Percentiles rank a stretch among this genome's conserved stretches.
phyloP scores from a whole-genome alignment of 2,113 vertebrate genomes.

The Siniperca knerii region DNA sequence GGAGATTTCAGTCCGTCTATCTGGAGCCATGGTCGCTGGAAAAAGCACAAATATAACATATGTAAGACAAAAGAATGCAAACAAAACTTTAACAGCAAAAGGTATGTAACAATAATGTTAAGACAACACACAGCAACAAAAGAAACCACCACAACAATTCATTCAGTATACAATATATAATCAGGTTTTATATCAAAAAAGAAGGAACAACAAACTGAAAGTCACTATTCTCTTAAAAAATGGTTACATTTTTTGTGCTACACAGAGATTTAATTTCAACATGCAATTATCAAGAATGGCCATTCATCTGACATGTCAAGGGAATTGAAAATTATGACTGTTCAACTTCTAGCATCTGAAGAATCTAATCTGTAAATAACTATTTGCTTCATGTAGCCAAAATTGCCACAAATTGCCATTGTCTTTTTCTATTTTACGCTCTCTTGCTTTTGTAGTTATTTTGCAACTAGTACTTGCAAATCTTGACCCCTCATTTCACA shows the following conservation, averaged over 20 bases:
- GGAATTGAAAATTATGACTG: not conserved
- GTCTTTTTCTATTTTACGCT: not conserved
- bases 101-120: not conserved
- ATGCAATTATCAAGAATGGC: not conserved
- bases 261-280: not conserved
- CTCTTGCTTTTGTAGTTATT: not conserved
- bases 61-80: not conserved
- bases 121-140: not conserved
- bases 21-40: conserved; percentile 87
- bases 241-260: not conserved
- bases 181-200: not conserved
- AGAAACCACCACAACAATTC: not conserved
- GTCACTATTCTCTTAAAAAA: not conserved
- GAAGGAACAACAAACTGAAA: not conserved
- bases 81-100: not conserved
- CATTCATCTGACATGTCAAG: not conserved
- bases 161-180: not conserved
- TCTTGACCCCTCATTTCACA: not conserved
- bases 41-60: not conserved
- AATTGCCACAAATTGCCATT: no score
- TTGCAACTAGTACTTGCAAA: not conserved
- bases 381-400: not conserved
- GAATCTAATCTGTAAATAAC: not conserved
- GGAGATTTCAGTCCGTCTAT: conserved; percentile 86
- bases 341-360: not conserved